Percentiles rank a stretch among this genome's conserved stretches.
Conservation (phyloP, 2,888 invertebrate genomes). For the Morinoia aosen region DNA sequence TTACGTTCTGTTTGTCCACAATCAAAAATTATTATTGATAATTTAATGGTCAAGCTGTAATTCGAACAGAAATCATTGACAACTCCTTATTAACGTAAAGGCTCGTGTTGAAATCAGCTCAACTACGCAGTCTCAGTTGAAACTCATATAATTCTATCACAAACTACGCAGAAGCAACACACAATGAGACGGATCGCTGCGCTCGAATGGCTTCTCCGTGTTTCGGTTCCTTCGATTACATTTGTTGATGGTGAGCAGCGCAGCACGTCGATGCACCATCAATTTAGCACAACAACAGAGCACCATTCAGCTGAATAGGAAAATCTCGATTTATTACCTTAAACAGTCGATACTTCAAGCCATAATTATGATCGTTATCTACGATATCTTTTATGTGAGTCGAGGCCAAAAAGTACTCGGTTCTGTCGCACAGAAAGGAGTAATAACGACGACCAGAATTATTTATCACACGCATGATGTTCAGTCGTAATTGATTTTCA, state of each 20-base stretch:
- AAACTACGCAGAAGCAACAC: not conserved
- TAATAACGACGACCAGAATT: not conserved
- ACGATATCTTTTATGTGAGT: not conserved
- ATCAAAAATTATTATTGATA: no score
- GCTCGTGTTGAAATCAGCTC: no score
- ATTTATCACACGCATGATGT: not conserved
- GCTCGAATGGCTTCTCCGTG: not conserved
- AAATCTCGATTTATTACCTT: not conserved
- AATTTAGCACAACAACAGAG: not conserved
- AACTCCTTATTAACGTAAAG: no score
- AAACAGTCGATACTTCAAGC: not conserved
- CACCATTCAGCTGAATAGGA: not conserved
- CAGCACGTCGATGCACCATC: not conserved
- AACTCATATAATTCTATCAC: not conserved
- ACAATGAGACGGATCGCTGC: not conserved
- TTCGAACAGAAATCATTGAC: no score
- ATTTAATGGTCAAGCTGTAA: no score
- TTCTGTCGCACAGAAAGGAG: not conserved
- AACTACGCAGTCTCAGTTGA: not conserved
- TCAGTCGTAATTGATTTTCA: slow-evolving; percentile 22
- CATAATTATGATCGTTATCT: not conserved
- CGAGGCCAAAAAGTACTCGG: not conserved
- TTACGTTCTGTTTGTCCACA: no score
- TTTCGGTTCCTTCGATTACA: not conserved
- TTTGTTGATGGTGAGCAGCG: not conserved